Base-by-base conservation (phyloP, 1,140 invertebrate genomes). In the Drosophila seguyi region DNA sequence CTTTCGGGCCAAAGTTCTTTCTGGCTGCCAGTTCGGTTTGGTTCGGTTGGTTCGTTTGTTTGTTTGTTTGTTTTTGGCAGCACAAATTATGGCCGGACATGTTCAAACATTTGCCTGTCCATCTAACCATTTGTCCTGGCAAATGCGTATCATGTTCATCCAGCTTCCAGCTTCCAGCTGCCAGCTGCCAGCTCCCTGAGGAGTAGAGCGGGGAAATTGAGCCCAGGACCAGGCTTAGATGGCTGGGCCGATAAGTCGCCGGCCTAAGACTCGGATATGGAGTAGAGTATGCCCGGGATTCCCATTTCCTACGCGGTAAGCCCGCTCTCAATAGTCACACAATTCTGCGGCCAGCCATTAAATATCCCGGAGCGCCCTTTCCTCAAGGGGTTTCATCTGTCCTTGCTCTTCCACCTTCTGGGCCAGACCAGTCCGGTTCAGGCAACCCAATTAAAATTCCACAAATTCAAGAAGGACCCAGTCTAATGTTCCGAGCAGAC, bases 41-140 rank as follows among this genome's bases (percentile, higher is more conserved):
- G n/a, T n/a, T n/a, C n/a, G 39, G 29, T 42, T 52, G 27, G 39
- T 61, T 67, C 42, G 44, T 56, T 25, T 38, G 42, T 71, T 80
- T 69, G 75, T 73, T 74, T 69, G 75, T 74, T 74, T 73, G 84
- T 75, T 83, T 83, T 88, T 87, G 84, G 84, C 84, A 87, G 84
- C 84, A 87, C 67, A 87, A 87, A 87, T 87, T 88, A 87, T 87
- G 84, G 76, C 60, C 25, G 60, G 66, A 57, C 59, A 78, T 77
- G 76, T 76, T 59, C 58, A 68, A 82, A 74, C 79, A 83, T 84
- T 75, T 62, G 68, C 48, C 75, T 76, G 69, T 75, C 58, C 72
- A 75, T 63, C 57, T 48, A 53, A 27, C 57, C 57, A 41, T 61
- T 77, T 57, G 42, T 68, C 47, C 62, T 75, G 45, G 47, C 45